phyloP scores from a whole-genome alignment of 2,888 invertebrate species.

The Hirtodrosophila trivittata region DNA sequence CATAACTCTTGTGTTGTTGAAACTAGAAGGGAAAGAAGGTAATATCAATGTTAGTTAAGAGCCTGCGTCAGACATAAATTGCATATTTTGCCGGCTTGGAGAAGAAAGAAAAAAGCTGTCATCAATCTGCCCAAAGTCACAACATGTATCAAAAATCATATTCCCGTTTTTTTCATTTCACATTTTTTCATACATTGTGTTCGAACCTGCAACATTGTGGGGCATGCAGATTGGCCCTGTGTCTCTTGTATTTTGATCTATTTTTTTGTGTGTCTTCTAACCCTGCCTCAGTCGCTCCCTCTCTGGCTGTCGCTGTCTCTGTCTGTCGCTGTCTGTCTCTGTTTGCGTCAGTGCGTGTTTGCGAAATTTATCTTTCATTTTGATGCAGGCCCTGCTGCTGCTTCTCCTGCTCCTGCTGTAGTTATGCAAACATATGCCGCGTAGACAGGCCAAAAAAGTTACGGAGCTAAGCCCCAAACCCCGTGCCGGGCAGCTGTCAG shows the following conservation, averaged over 20 bases:
- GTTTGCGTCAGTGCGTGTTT: conserved; percentile 53
- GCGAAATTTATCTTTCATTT: conserved; percentile 75
- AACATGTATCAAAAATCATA: conserved; percentile 40
- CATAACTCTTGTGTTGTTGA: too few species aligned
- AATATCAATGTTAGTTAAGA: too few species aligned
- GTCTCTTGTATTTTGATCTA: conserved; percentile 3
- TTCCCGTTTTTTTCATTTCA: conserved; percentile 7
- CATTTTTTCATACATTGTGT: background rate
- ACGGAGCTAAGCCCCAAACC: conserved; percentile 25
- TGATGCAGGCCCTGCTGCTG: conserved; percentile 30
- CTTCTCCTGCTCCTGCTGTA: conserved; percentile 40
- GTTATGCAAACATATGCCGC: conserved; percentile 77
- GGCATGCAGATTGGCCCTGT: conserved; percentile 13
- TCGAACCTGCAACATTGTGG: conserved; percentile 33
- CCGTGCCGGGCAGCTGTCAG: conserved; percentile 66
- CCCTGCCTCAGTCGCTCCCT: background rate
- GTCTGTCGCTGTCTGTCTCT: conserved; percentile 9
- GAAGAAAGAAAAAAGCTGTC: conserved; percentile 21
- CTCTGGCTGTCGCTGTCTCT: conserved; percentile 6
- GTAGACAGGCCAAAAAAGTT: conserved; percentile 43
- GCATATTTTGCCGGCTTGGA: too few species aligned
- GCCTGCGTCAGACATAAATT: too few species aligned
- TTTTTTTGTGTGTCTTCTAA: conserved; percentile 3
- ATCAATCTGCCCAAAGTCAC: conserved; percentile 49
- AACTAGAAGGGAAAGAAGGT: too few species aligned